Evolutionary conservation across 2,888 invertebrate genomes (phyloP).

Genomic region (Drosophila emarginata): DNA sequence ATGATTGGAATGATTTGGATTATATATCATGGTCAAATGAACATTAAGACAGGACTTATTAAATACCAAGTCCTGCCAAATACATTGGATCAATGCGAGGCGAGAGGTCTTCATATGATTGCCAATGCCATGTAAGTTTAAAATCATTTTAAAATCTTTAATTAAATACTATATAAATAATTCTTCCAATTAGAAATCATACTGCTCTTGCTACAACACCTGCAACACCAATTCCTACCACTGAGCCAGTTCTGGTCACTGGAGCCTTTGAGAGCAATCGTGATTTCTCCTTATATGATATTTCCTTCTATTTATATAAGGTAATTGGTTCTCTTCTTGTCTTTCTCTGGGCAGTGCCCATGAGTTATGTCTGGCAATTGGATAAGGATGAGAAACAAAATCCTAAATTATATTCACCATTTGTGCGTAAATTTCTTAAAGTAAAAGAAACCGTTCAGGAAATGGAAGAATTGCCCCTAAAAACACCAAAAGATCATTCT

Average conservation of each 20-base stretch:
- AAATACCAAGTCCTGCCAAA: conserved; percentile 73
- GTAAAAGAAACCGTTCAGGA: conserved; percentile 18
- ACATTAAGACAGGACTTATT: conserved; percentile 63
- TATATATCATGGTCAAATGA: conserved; percentile 70
- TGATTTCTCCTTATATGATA: conserved; percentile 83
- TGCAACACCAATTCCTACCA: not conserved
- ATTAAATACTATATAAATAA: not conserved
- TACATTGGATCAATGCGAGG: conserved; percentile 71
- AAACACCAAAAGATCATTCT: conserved; percentile 27
- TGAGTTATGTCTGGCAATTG: conserved; percentile 83
- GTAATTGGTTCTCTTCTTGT: conserved; percentile 83
- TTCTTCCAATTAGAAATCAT: conserved; percentile 22
- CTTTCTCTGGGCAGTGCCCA: conserved; percentile 83
- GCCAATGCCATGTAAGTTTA: conserved; percentile 59
- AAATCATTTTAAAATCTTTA: not conserved
- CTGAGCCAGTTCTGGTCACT: conserved; percentile 26
- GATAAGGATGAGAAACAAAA: conserved; percentile 63
- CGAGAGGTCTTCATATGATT: conserved; percentile 49
- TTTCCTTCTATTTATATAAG: conserved; percentile 86
- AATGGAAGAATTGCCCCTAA: conserved; percentile 62
- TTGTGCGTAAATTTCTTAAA: conserved; percentile 65
- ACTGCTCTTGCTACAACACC: conserved; percentile 29
- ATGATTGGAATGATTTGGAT: conserved; percentile 71
- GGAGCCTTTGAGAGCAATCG: conserved; percentile 64
- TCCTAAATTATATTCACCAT: conserved; percentile 74